A percentile compares a stretch with the other conserved stretches of the same genome.
Conservation (phyloP, 2,113 vertebrate genomes). For the Choloepus hoffmanni region DNA sequence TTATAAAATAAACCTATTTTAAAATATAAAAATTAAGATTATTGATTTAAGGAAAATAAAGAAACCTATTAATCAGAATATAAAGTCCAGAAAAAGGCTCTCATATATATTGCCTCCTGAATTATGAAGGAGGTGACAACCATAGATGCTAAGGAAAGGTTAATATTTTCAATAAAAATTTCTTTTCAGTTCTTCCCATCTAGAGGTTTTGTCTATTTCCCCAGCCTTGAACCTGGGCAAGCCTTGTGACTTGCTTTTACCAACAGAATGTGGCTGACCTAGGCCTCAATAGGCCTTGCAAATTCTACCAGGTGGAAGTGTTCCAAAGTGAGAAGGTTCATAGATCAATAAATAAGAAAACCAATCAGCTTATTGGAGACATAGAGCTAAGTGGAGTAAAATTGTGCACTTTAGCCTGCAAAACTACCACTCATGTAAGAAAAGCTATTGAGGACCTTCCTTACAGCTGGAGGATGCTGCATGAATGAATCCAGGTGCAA, state of each 20-base stretch:
- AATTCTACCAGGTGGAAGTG: not conserved
- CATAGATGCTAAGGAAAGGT: not conserved
- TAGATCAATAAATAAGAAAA: not conserved
- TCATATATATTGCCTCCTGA: not conserved
- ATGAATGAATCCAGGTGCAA: not conserved
- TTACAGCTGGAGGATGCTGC: not conserved
- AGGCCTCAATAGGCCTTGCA: not conserved
- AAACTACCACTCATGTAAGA: not conserved
- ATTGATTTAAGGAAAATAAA: not conserved
- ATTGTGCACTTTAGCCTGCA: no score
- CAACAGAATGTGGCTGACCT: not conserved
- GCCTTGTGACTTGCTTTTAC: not conserved
- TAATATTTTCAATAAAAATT: not conserved
- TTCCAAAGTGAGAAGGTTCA: not conserved
- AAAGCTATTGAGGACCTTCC: not conserved
- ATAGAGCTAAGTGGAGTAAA: not conserved
- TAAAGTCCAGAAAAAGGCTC: not conserved
- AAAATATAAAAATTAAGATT: not conserved
- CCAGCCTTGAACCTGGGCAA: not conserved
- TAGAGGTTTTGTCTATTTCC: not conserved
- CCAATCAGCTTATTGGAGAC: not conserved
- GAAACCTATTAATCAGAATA: not conserved
- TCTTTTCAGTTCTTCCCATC: not conserved
- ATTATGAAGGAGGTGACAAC: not conserved
- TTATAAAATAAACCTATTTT: not conserved